Base-by-base conservation (phyloP, 2,113 vertebrate genomes). In the Engraulis encrasicolus region DNA sequence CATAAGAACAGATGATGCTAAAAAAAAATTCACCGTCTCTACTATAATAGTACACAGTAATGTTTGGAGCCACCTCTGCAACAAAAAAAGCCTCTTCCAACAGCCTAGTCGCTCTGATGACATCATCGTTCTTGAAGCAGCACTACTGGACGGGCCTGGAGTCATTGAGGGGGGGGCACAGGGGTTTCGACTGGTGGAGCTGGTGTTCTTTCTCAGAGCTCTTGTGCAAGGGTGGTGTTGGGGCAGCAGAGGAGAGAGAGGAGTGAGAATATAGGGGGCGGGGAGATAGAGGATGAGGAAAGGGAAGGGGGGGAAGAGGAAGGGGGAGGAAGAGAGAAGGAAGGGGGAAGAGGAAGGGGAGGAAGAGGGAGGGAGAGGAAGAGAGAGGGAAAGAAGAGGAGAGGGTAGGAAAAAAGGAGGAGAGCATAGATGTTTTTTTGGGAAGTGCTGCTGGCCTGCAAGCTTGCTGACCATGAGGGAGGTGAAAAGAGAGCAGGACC, bases 121-220 rank as follows among this genome's bases (percentile, higher is more conserved):
- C 91, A 81, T 20, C 94, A 82, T 88, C 12, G 1, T 91, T 94
- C 94, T 86, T 91, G n/a, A 84, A 93, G 93, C 94, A 95, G 94
- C 95, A 95, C 92, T 93, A 88, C 90, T 93, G 94, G 80, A 95
- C 85, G 91, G 82, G 50, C 87, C 93, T 93, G 92, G 93, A 93
- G 92, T 93, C 94, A 93, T 90, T 82, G 40, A 9, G 40, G 3
- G 4, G 9, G 4, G 92, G 93, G 93, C 92, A 92, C 94, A 93
- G 90, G 82, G 58, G 23, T 27, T 23, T 27, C 58, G 6, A 66
- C 23, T 66, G 23, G 58, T 66, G 58, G 23, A 31, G 58, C 11
- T 31, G n/a, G 58, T 66, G 6, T 78, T 92, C 48, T 85, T 74
- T 48, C 38, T 80, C 54, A 58, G 18, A 58, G 54, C 54, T 80